Evolutionary conservation across 1,140 invertebrate genomes (phyloP).

Genomic region (Potamilus streckersoni): DNA sequence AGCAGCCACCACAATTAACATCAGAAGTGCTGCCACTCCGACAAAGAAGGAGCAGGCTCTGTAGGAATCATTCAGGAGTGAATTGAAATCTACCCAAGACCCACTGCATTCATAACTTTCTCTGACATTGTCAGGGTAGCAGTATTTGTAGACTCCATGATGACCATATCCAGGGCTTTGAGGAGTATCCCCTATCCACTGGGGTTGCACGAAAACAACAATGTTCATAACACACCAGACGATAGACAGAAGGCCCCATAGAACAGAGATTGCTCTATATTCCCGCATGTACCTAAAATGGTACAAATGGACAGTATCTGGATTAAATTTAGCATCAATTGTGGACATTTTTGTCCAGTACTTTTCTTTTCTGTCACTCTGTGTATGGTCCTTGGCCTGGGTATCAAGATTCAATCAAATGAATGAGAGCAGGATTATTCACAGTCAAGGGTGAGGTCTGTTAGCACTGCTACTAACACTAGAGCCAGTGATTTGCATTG

Average conservation of each 20-base stretch:
- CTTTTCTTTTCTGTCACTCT: slow-evolving; percentile 5
- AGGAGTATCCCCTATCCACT: slow-evolving; percentile 86
- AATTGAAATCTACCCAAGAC: slow-evolving; percentile 39
- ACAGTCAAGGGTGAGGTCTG: slow-evolving; percentile 28
- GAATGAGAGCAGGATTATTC: background rate
- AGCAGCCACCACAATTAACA: slow-evolving; percentile 83
- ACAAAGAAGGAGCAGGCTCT: slow-evolving; percentile 83
- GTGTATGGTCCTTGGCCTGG: background rate
- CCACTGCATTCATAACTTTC: slow-evolving; percentile 45
- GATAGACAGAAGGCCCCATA: slow-evolving; percentile 96
- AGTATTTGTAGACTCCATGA: slow-evolving; percentile 90
- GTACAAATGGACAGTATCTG: slow-evolving; percentile 45
- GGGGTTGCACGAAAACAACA: slow-evolving; percentile 95
- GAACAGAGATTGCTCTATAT: slow-evolving; percentile 89
- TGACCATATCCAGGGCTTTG: slow-evolving; percentile 88
- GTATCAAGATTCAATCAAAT: slow-evolving; percentile 8
- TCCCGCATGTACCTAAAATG: slow-evolving; percentile 55
- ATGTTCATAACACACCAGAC: slow-evolving; percentile 96
- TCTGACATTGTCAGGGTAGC: slow-evolving; percentile 66
- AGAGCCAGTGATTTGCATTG: slow-evolving; percentile 25
- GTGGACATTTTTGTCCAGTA: background rate
- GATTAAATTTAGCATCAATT: slow-evolving; percentile 42
- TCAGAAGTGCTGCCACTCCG: slow-evolving; percentile 87
- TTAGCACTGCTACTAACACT: slow-evolving; percentile 2
- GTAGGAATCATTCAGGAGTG: slow-evolving; percentile 43